A percentile compares a stretch with the other conserved stretches of the same genome.
Evolutionary conservation across 2,888 invertebrate species (phyloP).

Genomic region (Ophion ellenae): DNA sequence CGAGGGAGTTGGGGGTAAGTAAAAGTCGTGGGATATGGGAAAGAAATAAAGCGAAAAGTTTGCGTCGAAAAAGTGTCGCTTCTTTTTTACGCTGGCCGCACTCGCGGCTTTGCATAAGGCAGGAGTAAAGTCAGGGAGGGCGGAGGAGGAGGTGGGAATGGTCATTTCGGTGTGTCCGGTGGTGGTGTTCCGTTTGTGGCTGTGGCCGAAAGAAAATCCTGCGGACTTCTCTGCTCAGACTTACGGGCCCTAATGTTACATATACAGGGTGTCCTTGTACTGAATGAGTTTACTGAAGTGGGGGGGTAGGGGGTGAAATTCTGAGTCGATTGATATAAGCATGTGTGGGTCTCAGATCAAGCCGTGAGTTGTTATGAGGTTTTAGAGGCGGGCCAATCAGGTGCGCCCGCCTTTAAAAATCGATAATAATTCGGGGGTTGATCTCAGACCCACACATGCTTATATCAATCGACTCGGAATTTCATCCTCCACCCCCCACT

Average conservation of each 20-base stretch:
- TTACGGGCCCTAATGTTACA: conserved; percentile 6
- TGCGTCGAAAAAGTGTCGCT: neutral
- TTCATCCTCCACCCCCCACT: no score
- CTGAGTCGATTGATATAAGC: no score
- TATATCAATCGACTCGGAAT: no score
- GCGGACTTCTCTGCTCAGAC: conserved; percentile 13
- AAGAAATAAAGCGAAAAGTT: conserved; percentile 42
- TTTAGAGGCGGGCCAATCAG: no score
- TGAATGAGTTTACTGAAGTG: no score
- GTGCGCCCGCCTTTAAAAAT: no score
- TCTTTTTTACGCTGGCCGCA: neutral
- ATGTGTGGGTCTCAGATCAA: no score
- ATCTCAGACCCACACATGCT: no score
- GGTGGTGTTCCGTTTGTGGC: conserved; percentile 28
- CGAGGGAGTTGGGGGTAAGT: neutral
- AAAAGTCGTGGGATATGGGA: neutral
- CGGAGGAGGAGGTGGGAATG: neutral
- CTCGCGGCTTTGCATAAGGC: conserved; percentile 23
- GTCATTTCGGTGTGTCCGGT: conserved; percentile 43
- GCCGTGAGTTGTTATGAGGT: no score
- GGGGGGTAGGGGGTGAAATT: no score
- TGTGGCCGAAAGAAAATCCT: conserved; percentile 19
- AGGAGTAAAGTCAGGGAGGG: neutral
- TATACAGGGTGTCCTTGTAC: neutral
- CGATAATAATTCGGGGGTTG: no score